phyloP scores from a whole-genome alignment of 2,888 invertebrate species.

The Chaitophorus viminalis region DNA sequence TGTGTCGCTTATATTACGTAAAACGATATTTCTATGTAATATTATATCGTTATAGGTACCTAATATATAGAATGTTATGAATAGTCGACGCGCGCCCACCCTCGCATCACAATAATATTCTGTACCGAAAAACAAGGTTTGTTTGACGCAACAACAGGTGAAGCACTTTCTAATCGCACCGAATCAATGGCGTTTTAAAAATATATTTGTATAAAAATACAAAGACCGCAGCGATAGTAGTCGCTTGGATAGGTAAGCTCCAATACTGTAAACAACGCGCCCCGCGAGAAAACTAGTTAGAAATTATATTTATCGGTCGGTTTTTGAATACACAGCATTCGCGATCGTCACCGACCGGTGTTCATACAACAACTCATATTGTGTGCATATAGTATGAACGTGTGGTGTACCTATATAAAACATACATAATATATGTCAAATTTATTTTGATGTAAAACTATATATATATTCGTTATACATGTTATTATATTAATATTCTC shows the following conservation, averaged over 20 bases:
- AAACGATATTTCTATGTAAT: neutral
- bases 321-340: neutral
- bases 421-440: too few relatives aligned
- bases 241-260: neutral
- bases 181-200: neutral
- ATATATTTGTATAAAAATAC: neutral
- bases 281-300: neutral
- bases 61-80: too few relatives aligned
- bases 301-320: neutral
- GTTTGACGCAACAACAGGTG: neutral
- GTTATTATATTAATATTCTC: constrained; percentile 6
- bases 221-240: neutral
- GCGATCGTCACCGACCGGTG: too few relatives aligned
- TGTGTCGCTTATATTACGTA: neutral
- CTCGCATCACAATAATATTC: neutral
- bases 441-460: too few relatives aligned
- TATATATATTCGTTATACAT: neutral
- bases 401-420: too few relatives aligned
- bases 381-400: too few relatives aligned
- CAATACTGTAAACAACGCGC: neutral
- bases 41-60: neutral
- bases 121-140: neutral
- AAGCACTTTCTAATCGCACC: neutral
- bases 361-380: neutral
- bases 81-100: neutral